Percentiles rank a stretch among this genome's conserved stretches.
phyloP scores from a whole-genome alignment of 2,113 vertebrate species.

The Phaethon lepturus region DNA sequence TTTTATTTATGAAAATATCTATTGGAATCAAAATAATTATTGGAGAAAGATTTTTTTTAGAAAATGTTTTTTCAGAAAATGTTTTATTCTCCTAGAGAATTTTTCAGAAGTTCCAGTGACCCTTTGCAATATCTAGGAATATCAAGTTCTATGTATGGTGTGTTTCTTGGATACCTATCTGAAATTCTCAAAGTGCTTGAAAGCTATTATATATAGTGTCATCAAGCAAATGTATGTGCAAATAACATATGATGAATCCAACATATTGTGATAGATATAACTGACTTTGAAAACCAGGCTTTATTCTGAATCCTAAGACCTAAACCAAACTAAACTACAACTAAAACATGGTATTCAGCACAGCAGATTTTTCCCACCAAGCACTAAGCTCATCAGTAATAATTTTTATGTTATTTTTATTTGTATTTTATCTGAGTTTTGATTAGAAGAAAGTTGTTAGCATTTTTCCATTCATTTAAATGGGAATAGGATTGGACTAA shows the following conservation, averaged over 20 bases:
- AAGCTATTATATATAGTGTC: not conserved
- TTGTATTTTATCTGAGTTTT: not conserved
- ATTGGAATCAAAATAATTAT: not conserved
- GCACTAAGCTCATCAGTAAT: not conserved
- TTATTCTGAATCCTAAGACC: not conserved
- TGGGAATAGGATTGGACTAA: not conserved
- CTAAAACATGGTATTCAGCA: not conserved
- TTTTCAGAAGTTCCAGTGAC: not conserved
- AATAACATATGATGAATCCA: not conserved
- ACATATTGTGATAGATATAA: not conserved
- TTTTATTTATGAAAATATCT: conserved; percentile 31
- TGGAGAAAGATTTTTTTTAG: too few species aligned
- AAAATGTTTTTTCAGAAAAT: too few species aligned
- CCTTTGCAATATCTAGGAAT: not conserved
- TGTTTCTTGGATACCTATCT: not conserved
- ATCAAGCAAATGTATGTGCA: not conserved
- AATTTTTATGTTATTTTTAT: not conserved
- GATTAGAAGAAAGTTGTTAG: not conserved
- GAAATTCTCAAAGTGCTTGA: not conserved
- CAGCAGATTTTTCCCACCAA: not conserved
- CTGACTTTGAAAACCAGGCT: not conserved
- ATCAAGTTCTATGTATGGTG: not conserved
- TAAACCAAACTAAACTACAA: not conserved
- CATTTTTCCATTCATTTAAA: not conserved
- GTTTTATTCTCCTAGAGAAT: not conserved